phyloP scores from a whole-genome alignment of 2,888 invertebrate species.

The Anoncus sp. region DNA sequence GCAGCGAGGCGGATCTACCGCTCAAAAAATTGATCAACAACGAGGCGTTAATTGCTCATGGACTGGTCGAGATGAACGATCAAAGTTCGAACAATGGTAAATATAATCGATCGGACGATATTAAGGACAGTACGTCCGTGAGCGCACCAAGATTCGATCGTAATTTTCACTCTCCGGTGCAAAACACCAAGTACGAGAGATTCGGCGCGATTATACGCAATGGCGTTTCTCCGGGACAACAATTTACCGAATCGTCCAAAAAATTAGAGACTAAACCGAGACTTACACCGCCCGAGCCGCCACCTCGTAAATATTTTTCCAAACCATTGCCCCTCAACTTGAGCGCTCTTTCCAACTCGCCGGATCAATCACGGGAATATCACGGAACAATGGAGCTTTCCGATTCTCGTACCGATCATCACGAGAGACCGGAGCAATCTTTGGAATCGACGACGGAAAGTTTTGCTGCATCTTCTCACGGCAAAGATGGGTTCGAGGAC shows the following conservation, averaged over 20 bases:
- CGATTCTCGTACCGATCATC: slow-evolving; percentile 41
- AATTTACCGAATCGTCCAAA: slow-evolving; percentile 72
- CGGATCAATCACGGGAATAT: slow-evolving; percentile 65
- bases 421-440: slow-evolving; percentile 60
- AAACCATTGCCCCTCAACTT: slow-evolving; percentile 73
- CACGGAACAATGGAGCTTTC: slow-evolving; percentile 66
- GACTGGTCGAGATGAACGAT: slow-evolving; percentile 42
- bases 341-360: slow-evolving; percentile 32
- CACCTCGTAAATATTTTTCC: slow-evolving; percentile 83
- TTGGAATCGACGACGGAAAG: slow-evolving; percentile 42
- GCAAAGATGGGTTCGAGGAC: slow-evolving; percentile 70
- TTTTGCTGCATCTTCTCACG: slow-evolving; percentile 22
- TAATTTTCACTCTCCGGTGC: not conserved
- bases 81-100: slow-evolving; percentile 7
- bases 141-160: slow-evolving; percentile 10
- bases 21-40: slow-evolving; percentile 64
- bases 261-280: slow-evolving; percentile 82
- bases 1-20: slow-evolving; percentile 67
- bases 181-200: slow-evolving; percentile 21
- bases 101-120: slow-evolving; percentile 21
- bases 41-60: slow-evolving; percentile 56
- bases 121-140: not conserved
- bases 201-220: not conserved
- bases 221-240: not conserved
- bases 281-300: slow-evolving; percentile 82